Evolutionary conservation across 2,888 invertebrate genomes (phyloP), one percentile per base, ranked within the genome.

Genomic region (Nephrotoma flavescens): DNA sequence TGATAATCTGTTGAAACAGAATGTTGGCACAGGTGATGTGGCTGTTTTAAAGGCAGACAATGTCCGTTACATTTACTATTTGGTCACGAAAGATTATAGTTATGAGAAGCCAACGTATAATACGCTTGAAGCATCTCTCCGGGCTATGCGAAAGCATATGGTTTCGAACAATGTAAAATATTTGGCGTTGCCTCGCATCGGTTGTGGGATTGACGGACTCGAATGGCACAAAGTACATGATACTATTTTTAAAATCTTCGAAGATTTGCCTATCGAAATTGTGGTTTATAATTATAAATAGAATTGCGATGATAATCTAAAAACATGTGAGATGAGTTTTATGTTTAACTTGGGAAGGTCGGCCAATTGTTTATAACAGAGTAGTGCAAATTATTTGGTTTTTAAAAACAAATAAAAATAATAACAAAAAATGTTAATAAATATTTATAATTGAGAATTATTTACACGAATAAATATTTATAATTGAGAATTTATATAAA

Each of bases 191-290:
- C 95, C 95, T 0, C 90, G 92, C 87, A 93, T 95, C 88, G 95
- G 95, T 2, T 95, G 95, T 89, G 95, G 95, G 44, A 92, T 95
- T 52, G 95, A 95, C 90, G 91, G 93, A 15, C 91, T 95, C 4
- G 92, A 94, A 88, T 95, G 95, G 95, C 89, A 90, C 0, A 91
- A 91, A 42, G 95, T 95, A 0, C 92, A 91, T 87, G 89, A 89
- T 0, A 91, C 93, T 89, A 89, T 95, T 6, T 90, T 91, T 71
- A 90, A 92, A 41, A 91, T 94, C 5, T 95, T 95, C 89, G 87
- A 89, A 42, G 90, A 92, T 85, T 91, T 92, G 31, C 90, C 91
- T 12, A 88, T 93, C 9, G 90, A 92, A 88, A 93, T 94, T 88
- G 90, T 91, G 6, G 92, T 93, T 9, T 94, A 93, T 89, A 93